Evolutionary conservation across 1,140 invertebrate genomes (phyloP), one percentile per base, ranked within the genome.

Genomic region (Aculops lycopersici): DNA sequence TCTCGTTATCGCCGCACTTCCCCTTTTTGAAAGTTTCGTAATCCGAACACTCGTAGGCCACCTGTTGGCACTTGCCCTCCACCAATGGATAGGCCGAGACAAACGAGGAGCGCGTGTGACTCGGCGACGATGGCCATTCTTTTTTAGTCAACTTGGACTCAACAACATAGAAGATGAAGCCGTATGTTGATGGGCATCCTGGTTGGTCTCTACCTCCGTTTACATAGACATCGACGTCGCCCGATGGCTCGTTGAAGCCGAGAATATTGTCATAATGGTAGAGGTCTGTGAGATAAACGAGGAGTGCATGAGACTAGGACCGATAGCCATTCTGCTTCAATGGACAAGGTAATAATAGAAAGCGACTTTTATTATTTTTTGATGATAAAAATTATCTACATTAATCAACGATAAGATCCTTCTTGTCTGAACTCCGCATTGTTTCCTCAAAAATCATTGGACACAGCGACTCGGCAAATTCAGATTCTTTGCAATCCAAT

Each of bases 221-320:
- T 0, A 67, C 66, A 44, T 68, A 75, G 52, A 73, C 72, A 50
- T 77, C 72, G 1, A 71, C 60, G 46, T 74, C 64, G 40, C 61
- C 69, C 24, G 48, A 42, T 3, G 46, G 31, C 2, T 42, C 13
- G 14, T 69, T 71, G 71, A 78, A 78, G 31, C 75, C 74, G 12
- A 45, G 53, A 12, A 63, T 66, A 75, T 73, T 73, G 41, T 71
- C 72, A 52, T 79, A 74, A 0, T 75, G 79, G 51, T 80, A 75
- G 49, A 79, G 78, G 35, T 76, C 72, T 50, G 79, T 74, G 2
- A 81, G 74, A 38, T 69, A 54, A 80, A 80, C 49, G 76, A 77
- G 0, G 76, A 75, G 50, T 78, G 74, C 0, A 75, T 75, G 2
- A 74, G 74, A 58, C 79, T 74, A 17, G 79, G 56, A 39, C 46